phyloP scores from a whole-genome alignment of 2,113 vertebrate species.

The Cheirogaleus medius region DNA sequence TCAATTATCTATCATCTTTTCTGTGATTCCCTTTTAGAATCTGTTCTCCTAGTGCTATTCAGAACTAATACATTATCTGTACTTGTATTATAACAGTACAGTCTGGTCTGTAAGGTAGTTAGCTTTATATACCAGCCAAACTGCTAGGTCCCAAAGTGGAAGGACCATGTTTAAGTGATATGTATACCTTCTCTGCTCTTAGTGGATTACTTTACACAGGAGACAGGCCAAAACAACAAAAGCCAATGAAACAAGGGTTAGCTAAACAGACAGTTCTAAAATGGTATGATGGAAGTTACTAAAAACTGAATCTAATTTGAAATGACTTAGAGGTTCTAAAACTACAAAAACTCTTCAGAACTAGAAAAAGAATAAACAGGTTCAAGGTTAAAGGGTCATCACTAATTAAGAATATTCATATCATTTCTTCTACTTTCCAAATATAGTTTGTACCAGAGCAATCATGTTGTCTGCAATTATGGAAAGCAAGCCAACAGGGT shows the following conservation, averaged over 20 bases:
- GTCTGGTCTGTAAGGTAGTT: background rate
- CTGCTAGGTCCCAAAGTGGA: background rate
- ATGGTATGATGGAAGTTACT: background rate
- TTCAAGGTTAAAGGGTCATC: background rate
- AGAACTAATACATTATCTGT: background rate
- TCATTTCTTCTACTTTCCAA: slow-evolving; percentile 27
- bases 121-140: background rate
- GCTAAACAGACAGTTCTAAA: background rate
- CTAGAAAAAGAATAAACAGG: slow-evolving; percentile 5
- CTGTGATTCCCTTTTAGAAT: background rate
- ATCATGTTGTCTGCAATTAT: background rate
- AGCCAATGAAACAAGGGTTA: background rate
- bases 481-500: background rate
- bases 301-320: background rate
- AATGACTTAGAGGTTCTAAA: background rate
- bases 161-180: background rate
- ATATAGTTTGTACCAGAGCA: background rate
- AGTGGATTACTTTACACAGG: background rate
- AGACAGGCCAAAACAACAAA: background rate
- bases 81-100: background rate
- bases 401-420: background rate
- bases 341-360: background rate
- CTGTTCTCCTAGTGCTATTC: background rate
- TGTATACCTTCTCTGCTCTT: background rate
- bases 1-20: background rate